Evolutionary conservation across 2,113 vertebrate genomes (phyloP), one percentile per base, ranked within the genome.

Genomic region (Ranitomeya imitator): DNA sequence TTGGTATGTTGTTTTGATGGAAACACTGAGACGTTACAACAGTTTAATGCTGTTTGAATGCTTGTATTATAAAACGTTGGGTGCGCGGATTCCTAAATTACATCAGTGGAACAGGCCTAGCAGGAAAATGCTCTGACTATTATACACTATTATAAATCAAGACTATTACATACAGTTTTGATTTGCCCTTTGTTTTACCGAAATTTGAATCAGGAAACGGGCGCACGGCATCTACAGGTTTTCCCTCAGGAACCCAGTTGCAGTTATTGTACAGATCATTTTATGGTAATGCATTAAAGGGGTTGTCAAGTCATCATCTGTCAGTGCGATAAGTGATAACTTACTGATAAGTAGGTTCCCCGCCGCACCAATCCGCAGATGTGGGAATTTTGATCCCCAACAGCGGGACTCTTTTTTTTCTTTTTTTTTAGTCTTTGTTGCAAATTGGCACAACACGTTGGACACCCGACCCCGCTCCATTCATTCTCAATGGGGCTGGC

Each of bases 1-100:
- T 69, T 79, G 51, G 26, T 85, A 83, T 84, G 78, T 54, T 88
- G 87, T 88, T 88, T 84, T 79, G 16, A 13, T 85, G 82, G 73
- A 89, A 84, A 89, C 54, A 18, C 26, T 57, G 60, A 85, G 59
- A 61, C 3, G 23, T 77, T 55, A 51, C 69, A 65, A 52, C n/a
- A 54, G 57, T 79, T 67, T 77, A 76, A 76, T 52, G 73, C 7
- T 8, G 37, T 31, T 74, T 71, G 78, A 26, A 31, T 61, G 67
- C 31, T 23, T 45, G 15, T 51, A 77, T 88, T 83, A 76, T 89
- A 77, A 37, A 69, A 18, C 55, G 14, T 13, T 85, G 54, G 12
- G 65, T 63, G n/a, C 45, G 61, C 10, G 12, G 51, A 83, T 37
- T 76, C 69, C 61, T 54, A 71, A 8, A 88, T 88, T 71, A 88